Evolutionary conservation across 2,113 vertebrate genomes (phyloP), one percentile per base, ranked within the genome.

Genomic region (Hypanus sabinus): DNA sequence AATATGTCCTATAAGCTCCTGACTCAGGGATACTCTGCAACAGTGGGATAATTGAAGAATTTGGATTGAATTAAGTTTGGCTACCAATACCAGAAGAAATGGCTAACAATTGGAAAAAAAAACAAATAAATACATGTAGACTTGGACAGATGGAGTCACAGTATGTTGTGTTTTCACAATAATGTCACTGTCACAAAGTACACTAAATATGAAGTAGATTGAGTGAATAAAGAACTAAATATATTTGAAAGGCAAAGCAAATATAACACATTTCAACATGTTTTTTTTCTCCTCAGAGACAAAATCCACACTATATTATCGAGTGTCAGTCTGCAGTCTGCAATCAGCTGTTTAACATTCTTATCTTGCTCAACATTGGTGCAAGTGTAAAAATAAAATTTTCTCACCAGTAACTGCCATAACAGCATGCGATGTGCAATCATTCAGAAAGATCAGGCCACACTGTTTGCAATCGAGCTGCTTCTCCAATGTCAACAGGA

Each of bases 141-240:
- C n/a, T 87, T 24, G 38, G 36, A 36, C 1, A n/a, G 62, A 71
- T 24, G 62, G 65, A 92, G 62, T 92, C 62, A 92, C 27, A 24
- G 65, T 71, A 20, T 71, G 88, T 36, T 92, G n/a, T 71, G 62
- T 33, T 71, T 71, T 70, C 62, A 71, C 88, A 91, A 33, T 38
- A 70, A 14, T 24, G 20, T 70, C 65, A 92, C 20, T 38, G 65
- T 92, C 65, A 70, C 68, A 92, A 18, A 18, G 22, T 7, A 73
- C 71, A 75, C 90, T 93, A 70, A 75, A 93, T 93, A 55, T 93
- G 91, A 75, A 55, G 70, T 55, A 27, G 70, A 55, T 55, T 90
- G 85, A 93, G 38, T 27, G 11, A 73, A 55, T 38, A 30, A 18
- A 71, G 68, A 93, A 93, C 24, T 55, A 36, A 46, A 93, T 70